Percentiles rank a stretch among this genome's conserved stretches.
Evolutionary conservation across 2,888 invertebrate genomes (phyloP).

Genomic region (Myopa testacea): DNA sequence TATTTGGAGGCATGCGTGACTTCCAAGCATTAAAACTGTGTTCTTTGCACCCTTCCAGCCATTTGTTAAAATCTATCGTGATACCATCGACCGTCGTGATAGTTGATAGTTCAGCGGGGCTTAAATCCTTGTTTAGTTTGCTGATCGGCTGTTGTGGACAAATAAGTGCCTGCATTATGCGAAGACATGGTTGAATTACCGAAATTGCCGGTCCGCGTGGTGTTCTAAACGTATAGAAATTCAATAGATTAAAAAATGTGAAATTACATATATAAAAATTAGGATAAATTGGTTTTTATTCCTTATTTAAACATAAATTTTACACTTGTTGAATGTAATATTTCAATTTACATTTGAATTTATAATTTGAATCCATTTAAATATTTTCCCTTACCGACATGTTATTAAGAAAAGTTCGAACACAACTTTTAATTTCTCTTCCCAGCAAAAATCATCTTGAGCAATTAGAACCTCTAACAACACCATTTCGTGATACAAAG

Average conservation of each 20-base stretch:
- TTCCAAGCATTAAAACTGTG: constrained; percentile 82
- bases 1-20: constrained; percentile 72
- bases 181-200: constrained; percentile 91
- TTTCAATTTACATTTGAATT: no score
- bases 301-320: no score
- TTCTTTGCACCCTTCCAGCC: constrained; percentile 78
- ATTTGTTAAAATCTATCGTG: constrained; percentile 79
- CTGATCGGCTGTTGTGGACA: constrained; percentile 73
- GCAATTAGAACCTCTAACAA: constrained; percentile 88
- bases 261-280: no score
- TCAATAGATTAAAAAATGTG: not conserved
- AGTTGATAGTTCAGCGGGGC: constrained; percentile 70
- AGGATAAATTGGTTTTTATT: no score
- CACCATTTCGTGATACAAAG: constrained; percentile 90
- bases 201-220: constrained; percentile 88
- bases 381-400: constrained; percentile 69
- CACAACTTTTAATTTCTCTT: constrained; percentile 87
- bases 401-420: constrained; percentile 88
- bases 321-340: no score
- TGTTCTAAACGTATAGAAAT: constrained; percentile 62
- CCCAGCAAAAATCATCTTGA: constrained; percentile 96
- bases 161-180: constrained; percentile 88
- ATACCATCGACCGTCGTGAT: constrained; percentile 73
- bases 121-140: constrained; percentile 72
- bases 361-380: no score